These are phyloP conservation scores for Acanthisitta chloris DNA, from an alignment of 2,113 vertebrate species.

Conservation along the genomic window DNA sequence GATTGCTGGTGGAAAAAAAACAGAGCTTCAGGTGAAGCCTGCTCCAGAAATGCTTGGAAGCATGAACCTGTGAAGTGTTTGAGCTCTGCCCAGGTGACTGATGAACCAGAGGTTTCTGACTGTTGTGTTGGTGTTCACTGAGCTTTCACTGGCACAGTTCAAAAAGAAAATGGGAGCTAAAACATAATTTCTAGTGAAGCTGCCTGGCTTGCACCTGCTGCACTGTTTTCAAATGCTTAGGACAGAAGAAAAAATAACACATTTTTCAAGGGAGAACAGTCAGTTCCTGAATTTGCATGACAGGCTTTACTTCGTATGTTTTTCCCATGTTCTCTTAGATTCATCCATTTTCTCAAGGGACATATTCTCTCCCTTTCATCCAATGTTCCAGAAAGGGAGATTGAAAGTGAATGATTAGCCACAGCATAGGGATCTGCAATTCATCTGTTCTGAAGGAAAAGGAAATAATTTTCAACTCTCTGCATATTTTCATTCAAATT, in stretches of 20 bases:
- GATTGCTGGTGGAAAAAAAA: neutral
- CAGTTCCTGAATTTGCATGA: neutral
- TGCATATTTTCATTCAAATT: neutral
- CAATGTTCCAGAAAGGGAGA: neutral
- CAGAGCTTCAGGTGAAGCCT: neutral
- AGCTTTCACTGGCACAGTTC: neutral
- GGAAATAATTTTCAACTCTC: neutral
- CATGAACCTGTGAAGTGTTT: neutral
- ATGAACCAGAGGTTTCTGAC: neutral
- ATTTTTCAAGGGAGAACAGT: neutral
- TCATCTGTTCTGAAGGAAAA: neutral
- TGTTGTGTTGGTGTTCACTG: neutral
- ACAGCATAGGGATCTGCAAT: neutral
- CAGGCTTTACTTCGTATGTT: neutral
- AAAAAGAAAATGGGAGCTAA: neutral
- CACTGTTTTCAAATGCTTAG: neutral
- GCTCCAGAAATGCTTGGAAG: neutral
- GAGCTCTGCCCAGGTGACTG: neutral
- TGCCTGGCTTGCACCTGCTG: neutral
- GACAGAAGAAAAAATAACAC: neutral
- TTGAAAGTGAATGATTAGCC: neutral
- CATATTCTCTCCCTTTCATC: neutral
- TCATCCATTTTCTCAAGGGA: neutral
- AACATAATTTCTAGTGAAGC: neutral
- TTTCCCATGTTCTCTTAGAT: neutral